Percentiles rank a stretch among this genome's conserved stretches.
These are phyloP conservation scores for Drosophila asahinai DNA, from an alignment of 1,140 invertebrate species.

Conservation along the genomic window DNA sequence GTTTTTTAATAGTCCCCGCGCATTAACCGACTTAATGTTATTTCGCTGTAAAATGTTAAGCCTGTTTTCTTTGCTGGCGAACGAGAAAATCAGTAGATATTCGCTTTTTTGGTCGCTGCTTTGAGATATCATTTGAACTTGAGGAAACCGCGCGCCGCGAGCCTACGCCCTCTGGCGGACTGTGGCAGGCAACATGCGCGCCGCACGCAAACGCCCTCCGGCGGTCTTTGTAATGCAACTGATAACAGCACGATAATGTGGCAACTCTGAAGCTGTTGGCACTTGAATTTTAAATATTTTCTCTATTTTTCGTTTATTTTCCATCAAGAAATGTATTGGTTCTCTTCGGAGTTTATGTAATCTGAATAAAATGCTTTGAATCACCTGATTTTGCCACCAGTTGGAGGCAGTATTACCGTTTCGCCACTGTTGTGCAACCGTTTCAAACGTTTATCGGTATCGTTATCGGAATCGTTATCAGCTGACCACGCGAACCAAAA, in stretches of 20 bases:
- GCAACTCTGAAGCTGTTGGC: neutral
- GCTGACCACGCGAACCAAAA: no score
- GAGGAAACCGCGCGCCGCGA: neutral
- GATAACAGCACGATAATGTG: fast-evolving
- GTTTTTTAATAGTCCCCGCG: constrained; percentile 49
- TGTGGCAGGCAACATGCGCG: neutral
- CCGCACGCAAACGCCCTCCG: constrained; percentile 14
- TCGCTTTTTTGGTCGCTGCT: neutral
- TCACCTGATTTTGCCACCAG: no score
- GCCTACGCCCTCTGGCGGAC: constrained; percentile 13
- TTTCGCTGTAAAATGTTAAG: constrained; percentile 61
- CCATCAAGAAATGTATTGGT: no score
- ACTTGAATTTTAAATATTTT: no score
- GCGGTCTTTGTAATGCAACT: neutral
- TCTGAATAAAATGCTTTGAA: no score
- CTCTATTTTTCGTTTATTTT: no score
- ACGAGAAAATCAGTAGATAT: constrained; percentile 8
- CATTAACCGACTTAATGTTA: constrained; percentile 58
- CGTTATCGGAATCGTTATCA: neutral
- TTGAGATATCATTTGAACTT: constrained; percentile 13
- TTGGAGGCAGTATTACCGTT: no score
- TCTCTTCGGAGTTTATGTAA: no score
- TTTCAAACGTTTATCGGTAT: no score
- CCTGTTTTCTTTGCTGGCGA: constrained; percentile 8
- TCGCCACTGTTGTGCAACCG: no score